Conservation (phyloP, 2,888 invertebrate genomes). For the Hyposoter dolosus region DNA sequence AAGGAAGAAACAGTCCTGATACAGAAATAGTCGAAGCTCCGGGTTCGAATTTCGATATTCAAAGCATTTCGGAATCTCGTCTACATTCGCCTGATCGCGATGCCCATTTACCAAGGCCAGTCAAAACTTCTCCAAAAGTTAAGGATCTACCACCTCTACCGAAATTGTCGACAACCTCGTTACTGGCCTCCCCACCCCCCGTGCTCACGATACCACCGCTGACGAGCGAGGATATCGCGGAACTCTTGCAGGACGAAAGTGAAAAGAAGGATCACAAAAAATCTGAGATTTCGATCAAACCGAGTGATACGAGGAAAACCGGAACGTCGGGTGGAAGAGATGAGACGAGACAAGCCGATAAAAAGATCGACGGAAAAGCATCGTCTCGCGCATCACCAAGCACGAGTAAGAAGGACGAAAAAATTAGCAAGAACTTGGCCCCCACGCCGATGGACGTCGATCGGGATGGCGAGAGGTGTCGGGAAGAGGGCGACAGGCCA, state of each 20-base stretch:
- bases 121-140: slow-evolving; percentile 70
- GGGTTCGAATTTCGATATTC: slow-evolving; percentile 66
- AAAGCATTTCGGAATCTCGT: slow-evolving; percentile 69
- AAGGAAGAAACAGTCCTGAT: slow-evolving; percentile 69
- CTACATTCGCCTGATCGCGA: slow-evolving; percentile 77
- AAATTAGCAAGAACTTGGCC: slow-evolving; percentile 47
- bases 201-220: slow-evolving; percentile 80
- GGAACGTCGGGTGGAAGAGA: slow-evolving; percentile 30
- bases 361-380: slow-evolving; percentile 53
- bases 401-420: slow-evolving; percentile 60
- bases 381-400: neutral
- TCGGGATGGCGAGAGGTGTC: slow-evolving; percentile 73
- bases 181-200: slow-evolving; percentile 77
- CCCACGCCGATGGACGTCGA: slow-evolving; percentile 69
- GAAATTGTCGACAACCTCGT: slow-evolving; percentile 70
- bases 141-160: slow-evolving; percentile 65
- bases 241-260: slow-evolving; percentile 83
- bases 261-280: slow-evolving; percentile 72
- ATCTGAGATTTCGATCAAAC: slow-evolving; percentile 36
- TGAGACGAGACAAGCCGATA: slow-evolving; percentile 49
- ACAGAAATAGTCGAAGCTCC: slow-evolving; percentile 20
- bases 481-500: slow-evolving; percentile 79
- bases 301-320: neutral
- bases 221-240: slow-evolving; percentile 81
- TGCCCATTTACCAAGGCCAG: slow-evolving; percentile 65